Evolutionary conservation across 1,140 invertebrate genomes (phyloP).

Genomic region (Sinonovacula constricta): DNA sequence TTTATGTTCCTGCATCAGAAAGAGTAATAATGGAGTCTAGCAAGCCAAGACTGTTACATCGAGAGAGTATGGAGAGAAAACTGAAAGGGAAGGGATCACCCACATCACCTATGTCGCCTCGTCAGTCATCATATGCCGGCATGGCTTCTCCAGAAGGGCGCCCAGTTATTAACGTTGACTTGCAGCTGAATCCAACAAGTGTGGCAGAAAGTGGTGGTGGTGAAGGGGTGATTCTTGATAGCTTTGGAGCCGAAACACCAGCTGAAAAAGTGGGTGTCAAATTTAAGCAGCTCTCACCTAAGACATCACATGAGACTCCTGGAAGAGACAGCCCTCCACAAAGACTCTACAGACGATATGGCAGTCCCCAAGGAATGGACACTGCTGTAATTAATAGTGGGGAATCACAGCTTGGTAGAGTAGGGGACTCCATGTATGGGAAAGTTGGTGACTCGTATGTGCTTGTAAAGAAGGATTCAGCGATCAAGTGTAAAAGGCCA

Average conservation of each 20-base stretch:
- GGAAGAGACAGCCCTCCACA: slow-evolving; percentile 39
- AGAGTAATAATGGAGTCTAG: slow-evolving; percentile 31
- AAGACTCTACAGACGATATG: slow-evolving; percentile 58
- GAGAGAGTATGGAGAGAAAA: slow-evolving; percentile 41
- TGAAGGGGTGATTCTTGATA: slow-evolving; percentile 44
- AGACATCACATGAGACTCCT: background rate
- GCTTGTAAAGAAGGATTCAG: slow-evolving; percentile 7
- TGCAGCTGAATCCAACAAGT: background rate
- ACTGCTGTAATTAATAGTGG: background rate
- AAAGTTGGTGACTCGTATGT: slow-evolving; percentile 17
- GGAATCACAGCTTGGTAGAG: slow-evolving; percentile 1
- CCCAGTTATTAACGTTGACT: slow-evolving; percentile 35
- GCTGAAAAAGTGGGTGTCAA: slow-evolving; percentile 42
- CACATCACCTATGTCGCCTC: background rate
- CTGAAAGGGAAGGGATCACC: slow-evolving; percentile 29
- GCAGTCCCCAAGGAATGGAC: slow-evolving; percentile 39
- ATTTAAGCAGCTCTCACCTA: background rate
- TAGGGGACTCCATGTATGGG: background rate
- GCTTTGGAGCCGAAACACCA: slow-evolving; percentile 55
- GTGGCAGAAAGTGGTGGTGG: background rate
- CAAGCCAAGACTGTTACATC: slow-evolving; percentile 30
- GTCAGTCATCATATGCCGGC: background rate
- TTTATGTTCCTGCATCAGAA: slow-evolving; percentile 35
- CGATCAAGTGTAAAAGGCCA: slow-evolving; percentile 19
- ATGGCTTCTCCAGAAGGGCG: background rate